Evolutionary conservation across 2,888 invertebrate genomes (phyloP).

Genomic region (Drosophila nr. fundita): DNA sequence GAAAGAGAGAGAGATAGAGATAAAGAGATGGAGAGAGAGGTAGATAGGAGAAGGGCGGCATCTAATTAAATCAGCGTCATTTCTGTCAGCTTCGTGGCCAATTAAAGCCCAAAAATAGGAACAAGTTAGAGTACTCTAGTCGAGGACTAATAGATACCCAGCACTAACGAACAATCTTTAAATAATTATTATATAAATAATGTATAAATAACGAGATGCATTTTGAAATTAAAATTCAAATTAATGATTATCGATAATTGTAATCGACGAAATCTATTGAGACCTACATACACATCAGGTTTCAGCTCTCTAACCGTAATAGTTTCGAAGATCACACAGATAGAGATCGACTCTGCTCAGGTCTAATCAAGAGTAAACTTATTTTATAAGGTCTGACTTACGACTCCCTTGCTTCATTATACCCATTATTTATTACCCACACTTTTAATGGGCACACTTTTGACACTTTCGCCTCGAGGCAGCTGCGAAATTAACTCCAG

Average conservation of each 20-base stretch:
- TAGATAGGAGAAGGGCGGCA: not conserved
- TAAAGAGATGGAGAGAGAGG: not conserved
- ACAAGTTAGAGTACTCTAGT: not conserved
- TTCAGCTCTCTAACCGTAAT: not conserved
- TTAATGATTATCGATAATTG: not conserved
- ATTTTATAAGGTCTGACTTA: not conserved
- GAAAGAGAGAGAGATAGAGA: not conserved
- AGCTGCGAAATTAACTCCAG: slow-evolving; percentile 25
- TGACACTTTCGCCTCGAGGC: slow-evolving; percentile 42
- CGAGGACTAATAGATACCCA: not conserved
- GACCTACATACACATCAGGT: not conserved
- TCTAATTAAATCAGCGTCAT: slow-evolving; percentile 41
- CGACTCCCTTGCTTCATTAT: not conserved
- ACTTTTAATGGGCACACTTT: slow-evolving; percentile 7
- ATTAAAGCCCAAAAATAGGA: slow-evolving; percentile 34
- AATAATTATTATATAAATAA: not conserved
- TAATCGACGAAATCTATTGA: not conserved
- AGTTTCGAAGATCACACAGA: not conserved
- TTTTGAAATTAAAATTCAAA: not conserved
- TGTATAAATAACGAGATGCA: not conserved
- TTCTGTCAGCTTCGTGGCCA: slow-evolving; percentile 38
- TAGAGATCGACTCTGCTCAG: not conserved
- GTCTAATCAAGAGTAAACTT: not conserved
- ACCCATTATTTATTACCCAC: not conserved
- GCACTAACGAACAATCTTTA: not conserved